Base-by-base conservation (phyloP, 2,797 vertebrate genomes). In the Liasis olivaceus region DNA sequence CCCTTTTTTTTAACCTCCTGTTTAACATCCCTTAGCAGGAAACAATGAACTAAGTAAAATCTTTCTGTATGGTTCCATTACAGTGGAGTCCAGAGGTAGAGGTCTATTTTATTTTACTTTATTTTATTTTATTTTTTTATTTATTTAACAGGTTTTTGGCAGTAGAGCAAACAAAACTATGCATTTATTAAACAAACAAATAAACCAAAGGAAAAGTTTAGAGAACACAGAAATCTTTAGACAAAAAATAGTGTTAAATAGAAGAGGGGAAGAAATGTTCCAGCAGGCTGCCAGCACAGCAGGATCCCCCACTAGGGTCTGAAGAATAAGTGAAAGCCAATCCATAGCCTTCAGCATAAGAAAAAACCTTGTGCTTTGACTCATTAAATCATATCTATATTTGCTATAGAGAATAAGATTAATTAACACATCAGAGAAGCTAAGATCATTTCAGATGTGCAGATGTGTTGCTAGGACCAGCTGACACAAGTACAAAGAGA, bases 361-460 rank as follows among this genome's bases (percentile, higher is more conserved):
- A 1, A 64, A 2, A 17, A 63, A 56, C 22, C 0, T 51, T n/a
- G 31, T 64, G 69, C 59, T 63, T 54, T 64, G 47, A 81, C 51
- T 89, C 31, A 58, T 31, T 89, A 81, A 66, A 59, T 66, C 26
- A 17, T 89, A 85, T 28, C 22, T 81, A 26, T 47, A 64, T 85
- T 66, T 17, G 5, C 31, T 59, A 24, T 14, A 89, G 77, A 64
- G 60, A 60, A 91, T 89, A 81, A 28, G 72, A 42, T 64, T 85
- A 89, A 89, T 92, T 66, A 85, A 63, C 17, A 85, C 4, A 58
- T 89, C 60, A 85, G 24, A 66, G 88, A 59, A 92, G 60, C 72
- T 36, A 77, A 85, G 91, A 59, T 85, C 42, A 89, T 85, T 85
- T 54, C 60, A 92, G 81, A 59, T 47, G 66, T 81, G 56, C 42